Base-by-base conservation (phyloP, 2,797 vertebrate genomes). In the Apogon hyalosoma region DNA sequence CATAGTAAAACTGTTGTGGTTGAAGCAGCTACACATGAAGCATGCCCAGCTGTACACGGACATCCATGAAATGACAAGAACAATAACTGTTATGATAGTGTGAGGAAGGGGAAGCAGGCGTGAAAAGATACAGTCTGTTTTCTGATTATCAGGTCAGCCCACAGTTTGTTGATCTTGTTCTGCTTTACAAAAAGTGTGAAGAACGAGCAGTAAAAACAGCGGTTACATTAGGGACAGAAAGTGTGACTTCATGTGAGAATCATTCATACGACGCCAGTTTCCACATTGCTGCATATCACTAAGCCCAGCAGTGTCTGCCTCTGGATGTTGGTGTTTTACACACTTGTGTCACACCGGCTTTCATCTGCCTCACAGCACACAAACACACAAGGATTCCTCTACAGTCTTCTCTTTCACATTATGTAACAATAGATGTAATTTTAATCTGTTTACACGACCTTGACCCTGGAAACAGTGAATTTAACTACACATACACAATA, bases 191-290 rank as follows among this genome's bases (percentile, higher is more conserved):
- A 61, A 57, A 52, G 52, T 60, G 38, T 15, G 33, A 74, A 42
- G 58, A 60, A 49, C 2, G 1, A 57, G 54, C 12, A 43, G 66
- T 21, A 43, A 59, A 68, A 79, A 68, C 55, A 69, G 33, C 4
- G 36, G 45, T 63, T 28, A 39, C 19, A 7, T 55, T 55, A 16
- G 43, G 76, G 68, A 70, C 69, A 80, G 73, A 67, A 70, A 69
- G 70, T 57, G 77, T 83, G 81, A 83, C 77, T 86, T 83, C 87
- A 83, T 85, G 88, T 84, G 86, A 83, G 82, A 85, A 80, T 84
- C 47, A 83, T 80, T 87, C 63, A 69, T 46, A 66, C 16, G 64
- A 88, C 63, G 79, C 82, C 78, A 68, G 80, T 86, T 91, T 92
- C 86, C 84, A 88, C 82, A 80, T 82, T 80, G 77, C 81, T 88